These are phyloP conservation scores for Neocrepidodera transversa DNA, from an alignment of 2,888 invertebrate species.

Conservation along the genomic window DNA sequence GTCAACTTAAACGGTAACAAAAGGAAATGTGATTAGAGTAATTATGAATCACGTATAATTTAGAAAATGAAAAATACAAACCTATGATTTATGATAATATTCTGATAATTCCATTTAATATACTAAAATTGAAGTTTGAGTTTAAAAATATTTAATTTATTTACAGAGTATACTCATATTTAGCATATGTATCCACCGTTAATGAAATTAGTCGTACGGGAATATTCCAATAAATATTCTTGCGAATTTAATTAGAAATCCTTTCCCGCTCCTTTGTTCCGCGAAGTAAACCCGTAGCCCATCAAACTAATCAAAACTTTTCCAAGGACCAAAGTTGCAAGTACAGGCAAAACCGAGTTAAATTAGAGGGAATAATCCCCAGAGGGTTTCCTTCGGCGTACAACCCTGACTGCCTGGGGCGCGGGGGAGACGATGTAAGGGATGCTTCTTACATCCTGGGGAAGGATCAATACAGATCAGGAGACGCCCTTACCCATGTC, in stretches of 20 bases:
- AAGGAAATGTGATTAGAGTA: no score
- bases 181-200: background rate
- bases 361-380: conserved; percentile 51
- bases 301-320: conserved; percentile 32
- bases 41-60: no score
- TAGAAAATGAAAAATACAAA: no score
- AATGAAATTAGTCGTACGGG: conserved; percentile 2
- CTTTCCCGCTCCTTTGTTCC: conserved; percentile 19
- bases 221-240: conserved; percentile 3
- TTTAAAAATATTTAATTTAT: no score
- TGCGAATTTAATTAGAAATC: conserved; percentile 10
- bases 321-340: conserved; percentile 42
- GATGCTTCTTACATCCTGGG: conserved; percentile 62
- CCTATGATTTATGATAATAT: no score
- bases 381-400: conserved; percentile 42
- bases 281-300: conserved; percentile 17
- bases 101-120: no score
- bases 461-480: conserved; percentile 63
- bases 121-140: no score
- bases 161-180: no score
- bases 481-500: conserved; percentile 62
- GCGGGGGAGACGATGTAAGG: conserved; percentile 57
- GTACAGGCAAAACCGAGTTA: conserved; percentile 48
- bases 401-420: conserved; percentile 17
- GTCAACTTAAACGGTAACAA: no score